Evolutionary conservation across 2,113 vertebrate species (phyloP).

Genomic region (Neofelis nebulosa): DNA sequence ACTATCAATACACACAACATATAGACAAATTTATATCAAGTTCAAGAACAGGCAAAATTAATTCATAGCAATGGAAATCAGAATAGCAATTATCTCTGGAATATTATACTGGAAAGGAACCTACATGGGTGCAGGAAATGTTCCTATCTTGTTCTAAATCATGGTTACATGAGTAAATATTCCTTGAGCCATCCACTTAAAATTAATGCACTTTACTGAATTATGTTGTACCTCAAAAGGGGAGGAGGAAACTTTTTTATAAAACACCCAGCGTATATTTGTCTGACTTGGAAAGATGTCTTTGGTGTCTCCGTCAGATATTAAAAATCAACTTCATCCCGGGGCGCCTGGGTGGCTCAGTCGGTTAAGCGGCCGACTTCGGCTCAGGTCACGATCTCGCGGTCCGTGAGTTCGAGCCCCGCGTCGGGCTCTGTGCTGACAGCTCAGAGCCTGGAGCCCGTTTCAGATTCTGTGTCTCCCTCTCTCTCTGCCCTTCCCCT

Average conservation of each 20-base stretch:
- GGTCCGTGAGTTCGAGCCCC: too few relatives aligned
- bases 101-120: background rate
- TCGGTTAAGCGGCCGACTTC: too few relatives aligned
- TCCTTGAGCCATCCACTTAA: background rate
- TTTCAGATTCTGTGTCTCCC: too few relatives aligned
- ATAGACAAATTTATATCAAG: background rate
- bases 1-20: background rate
- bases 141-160: background rate
- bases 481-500: too few relatives aligned
- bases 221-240: background rate
- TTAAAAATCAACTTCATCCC: constrained; percentile 16
- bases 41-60: background rate
- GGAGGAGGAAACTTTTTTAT: background rate
- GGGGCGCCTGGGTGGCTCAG: too few relatives aligned
- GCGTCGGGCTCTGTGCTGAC: too few relatives aligned
- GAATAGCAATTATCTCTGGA: background rate
- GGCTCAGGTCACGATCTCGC: too few relatives aligned
- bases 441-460: too few relatives aligned
- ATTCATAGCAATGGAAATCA: background rate
- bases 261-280: background rate
- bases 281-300: background rate
- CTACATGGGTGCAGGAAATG: background rate
- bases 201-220: background rate
- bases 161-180: background rate
- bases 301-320: background rate